phyloP scores from a whole-genome alignment of 1,140 invertebrate genomes.

The Fragariocoptes setiger region DNA sequence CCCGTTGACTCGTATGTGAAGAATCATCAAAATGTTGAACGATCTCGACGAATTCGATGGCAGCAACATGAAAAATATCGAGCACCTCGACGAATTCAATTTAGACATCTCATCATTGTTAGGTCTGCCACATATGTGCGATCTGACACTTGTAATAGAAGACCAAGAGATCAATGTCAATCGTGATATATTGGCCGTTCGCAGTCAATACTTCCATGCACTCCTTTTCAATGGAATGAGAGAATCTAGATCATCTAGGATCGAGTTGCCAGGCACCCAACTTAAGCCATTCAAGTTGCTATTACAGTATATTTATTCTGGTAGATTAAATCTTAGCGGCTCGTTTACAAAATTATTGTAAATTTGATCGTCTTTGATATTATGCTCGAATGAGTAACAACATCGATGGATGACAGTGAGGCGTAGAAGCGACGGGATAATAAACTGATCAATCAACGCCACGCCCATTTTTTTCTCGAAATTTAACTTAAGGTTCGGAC shows the following conservation, averaged over 20 bases:
- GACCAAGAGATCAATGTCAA: constrained; percentile 47
- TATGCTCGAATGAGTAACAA: constrained; percentile 31
- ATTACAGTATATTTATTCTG: constrained; percentile 78
- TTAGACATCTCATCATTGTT: background rate
- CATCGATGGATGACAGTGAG: constrained; percentile 75
- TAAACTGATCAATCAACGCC: constrained; percentile 54
- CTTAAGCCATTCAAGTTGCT: constrained; percentile 57
- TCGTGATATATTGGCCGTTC: constrained; percentile 56
- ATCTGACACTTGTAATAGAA: constrained; percentile 60
- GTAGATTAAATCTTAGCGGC: constrained; percentile 70
- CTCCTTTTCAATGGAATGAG: constrained; percentile 62
- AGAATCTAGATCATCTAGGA: constrained; percentile 46
- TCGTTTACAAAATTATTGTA: constrained; percentile 38
- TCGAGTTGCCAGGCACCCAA: constrained; percentile 51
- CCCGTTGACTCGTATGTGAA: too few species aligned
- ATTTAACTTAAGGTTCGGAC: constrained; percentile 76
- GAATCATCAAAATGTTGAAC: too few species aligned
- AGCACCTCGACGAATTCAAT: too few species aligned
- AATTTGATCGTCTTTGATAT: background rate
- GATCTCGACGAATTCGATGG: too few species aligned
- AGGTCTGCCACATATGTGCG: constrained; percentile 14
- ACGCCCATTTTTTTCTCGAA: constrained; percentile 40
- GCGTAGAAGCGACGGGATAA: constrained; percentile 76
- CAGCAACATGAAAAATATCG: too few species aligned
- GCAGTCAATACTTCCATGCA: constrained; percentile 73